A percentile compares a stretch with the other conserved stretches of the same genome.
Evolutionary conservation across 2,113 vertebrate species (phyloP).

Genomic region (Myrmophylax atrothorax): DNA sequence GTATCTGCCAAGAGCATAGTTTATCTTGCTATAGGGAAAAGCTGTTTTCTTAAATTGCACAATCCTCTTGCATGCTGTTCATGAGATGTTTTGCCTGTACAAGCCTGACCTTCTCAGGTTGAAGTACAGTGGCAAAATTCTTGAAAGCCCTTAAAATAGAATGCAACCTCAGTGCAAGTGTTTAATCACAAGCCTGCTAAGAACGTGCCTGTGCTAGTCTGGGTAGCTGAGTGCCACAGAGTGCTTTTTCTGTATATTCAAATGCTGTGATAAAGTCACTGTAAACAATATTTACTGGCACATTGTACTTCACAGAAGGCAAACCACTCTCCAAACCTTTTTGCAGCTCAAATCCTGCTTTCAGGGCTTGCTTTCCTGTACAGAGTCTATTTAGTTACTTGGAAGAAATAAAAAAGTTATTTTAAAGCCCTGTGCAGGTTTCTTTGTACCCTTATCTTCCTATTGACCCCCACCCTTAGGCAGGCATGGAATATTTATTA

Average conservation of each 20-base stretch:
- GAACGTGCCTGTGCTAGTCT: neutral
- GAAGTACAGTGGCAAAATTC: neutral
- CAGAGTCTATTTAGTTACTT: neutral
- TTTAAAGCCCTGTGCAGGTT: neutral
- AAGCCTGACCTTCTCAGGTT: neutral
- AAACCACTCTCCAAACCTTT: neutral
- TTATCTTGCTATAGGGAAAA: neutral
- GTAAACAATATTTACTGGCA: neutral
- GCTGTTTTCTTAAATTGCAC: neutral
- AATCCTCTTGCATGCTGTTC: neutral
- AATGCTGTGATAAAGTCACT: neutral
- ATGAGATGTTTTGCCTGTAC: neutral
- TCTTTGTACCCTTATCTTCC: neutral
- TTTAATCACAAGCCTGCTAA: neutral
- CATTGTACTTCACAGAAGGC: neutral
- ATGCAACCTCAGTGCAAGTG: neutral
- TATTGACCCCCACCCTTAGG: fast-evolving
- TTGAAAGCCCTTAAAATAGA: constrained; percentile 30
- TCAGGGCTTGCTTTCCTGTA: neutral
- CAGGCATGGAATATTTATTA: neutral
- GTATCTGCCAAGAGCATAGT: neutral
- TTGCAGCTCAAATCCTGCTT: neutral
- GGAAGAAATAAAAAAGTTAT: neutral
- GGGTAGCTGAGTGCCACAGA: neutral
- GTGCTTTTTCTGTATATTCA: neutral